phyloP scores from a whole-genome alignment of 2,797 vertebrate genomes.

The Fistularia tabacaria region DNA sequence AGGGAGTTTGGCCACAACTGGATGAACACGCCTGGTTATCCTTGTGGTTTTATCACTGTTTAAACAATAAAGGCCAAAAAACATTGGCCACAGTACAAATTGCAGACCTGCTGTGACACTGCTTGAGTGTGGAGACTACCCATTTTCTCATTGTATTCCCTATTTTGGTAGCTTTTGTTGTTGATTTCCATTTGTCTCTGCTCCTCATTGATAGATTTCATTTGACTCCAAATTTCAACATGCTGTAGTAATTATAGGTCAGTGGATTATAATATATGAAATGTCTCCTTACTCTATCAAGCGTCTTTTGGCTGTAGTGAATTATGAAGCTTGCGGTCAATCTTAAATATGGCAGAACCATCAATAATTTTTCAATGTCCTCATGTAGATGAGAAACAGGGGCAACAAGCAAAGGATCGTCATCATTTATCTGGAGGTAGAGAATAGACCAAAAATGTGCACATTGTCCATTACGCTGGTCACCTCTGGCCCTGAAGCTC shows the following conservation, averaged over 20 bases:
- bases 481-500: slow-evolving; percentile 62
- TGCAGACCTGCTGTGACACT: slow-evolving; percentile 32
- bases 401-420: slow-evolving; percentile 24
- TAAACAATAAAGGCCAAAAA: slow-evolving; percentile 37
- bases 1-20: slow-evolving; percentile 33
- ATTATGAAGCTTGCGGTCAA: too few species aligned
- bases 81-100: slow-evolving; percentile 28
- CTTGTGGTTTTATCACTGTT: slow-evolving; percentile 45
- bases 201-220: slow-evolving; percentile 19
- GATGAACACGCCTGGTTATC: slow-evolving; percentile 37
- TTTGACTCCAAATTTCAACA: slow-evolving; percentile 20
- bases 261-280: slow-evolving; percentile 2
- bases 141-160: slow-evolving; percentile 28
- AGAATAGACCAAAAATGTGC: slow-evolving; percentile 43
- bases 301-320: too few species aligned
- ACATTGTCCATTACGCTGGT: slow-evolving; percentile 60
- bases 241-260: slow-evolving; percentile 23
- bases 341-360: too few species aligned
- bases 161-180: slow-evolving; percentile 27
- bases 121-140: slow-evolving; percentile 30
- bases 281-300: too few species aligned
- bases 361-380: slow-evolving; percentile 13
- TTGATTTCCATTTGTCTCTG: slow-evolving; percentile 26
- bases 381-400: slow-evolving; percentile 30
- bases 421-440: slow-evolving; percentile 32